These are phyloP conservation scores for Parasteatoda tepidariorum DNA, from an alignment of 1,140 invertebrate genomes.

Conservation along the genomic window DNA sequence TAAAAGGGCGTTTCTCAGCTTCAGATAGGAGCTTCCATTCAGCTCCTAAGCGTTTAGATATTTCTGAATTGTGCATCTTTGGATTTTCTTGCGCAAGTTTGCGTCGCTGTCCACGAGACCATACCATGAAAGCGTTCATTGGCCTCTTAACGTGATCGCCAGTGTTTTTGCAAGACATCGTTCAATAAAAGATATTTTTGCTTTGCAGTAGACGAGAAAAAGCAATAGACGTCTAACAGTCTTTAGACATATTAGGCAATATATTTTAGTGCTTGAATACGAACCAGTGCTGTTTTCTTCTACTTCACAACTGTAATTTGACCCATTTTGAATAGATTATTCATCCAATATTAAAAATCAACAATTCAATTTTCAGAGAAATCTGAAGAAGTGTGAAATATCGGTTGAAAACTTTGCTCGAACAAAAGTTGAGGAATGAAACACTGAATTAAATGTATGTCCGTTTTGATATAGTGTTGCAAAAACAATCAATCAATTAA, in stretches of 20 bases:
- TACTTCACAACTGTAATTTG: too few relatives aligned
- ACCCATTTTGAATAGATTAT: too few relatives aligned
- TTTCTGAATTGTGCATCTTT: constrained; percentile 98
- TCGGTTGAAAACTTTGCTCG: too few relatives aligned
- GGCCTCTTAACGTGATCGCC: constrained; percentile 64
- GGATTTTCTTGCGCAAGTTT: constrained; percentile 96
- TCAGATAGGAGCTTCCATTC: constrained; percentile 97
- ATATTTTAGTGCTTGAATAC: neutral
- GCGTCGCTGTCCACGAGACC: constrained; percentile 80
- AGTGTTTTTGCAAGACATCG: constrained; percentile 68
- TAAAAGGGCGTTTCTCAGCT: constrained; percentile 96
- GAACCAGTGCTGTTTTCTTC: neutral
- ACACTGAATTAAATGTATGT: too few relatives aligned
- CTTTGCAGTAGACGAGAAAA: neutral
- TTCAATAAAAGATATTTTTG: neutral
- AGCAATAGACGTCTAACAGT: too few relatives aligned
- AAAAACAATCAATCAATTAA: neutral
- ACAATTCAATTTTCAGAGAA: too few relatives aligned
- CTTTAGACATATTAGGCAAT: neutral
- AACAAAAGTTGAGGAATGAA: too few relatives aligned
- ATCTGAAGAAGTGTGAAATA: too few relatives aligned
- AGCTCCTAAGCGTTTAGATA: constrained; percentile 91
- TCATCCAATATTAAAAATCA: too few relatives aligned
- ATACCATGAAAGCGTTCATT: constrained; percentile 67
- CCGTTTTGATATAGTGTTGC: too few relatives aligned